Base-by-base conservation (phyloP, 2,113 vertebrate species). In the Nannospalax galili region DNA sequence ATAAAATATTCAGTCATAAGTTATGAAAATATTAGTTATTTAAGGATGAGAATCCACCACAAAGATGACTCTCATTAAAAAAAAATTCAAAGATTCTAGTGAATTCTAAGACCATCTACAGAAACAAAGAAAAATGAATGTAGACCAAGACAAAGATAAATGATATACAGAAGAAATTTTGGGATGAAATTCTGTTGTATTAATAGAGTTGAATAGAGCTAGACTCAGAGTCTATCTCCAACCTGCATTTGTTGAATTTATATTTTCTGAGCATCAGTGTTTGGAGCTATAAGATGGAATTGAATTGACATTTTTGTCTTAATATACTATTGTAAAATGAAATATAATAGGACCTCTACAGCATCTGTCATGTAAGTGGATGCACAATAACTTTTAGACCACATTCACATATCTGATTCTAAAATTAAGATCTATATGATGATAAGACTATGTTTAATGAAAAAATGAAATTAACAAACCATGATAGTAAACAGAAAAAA, bases 101-200 rank as follows among this genome's bases (percentile, higher is more conserved):
- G 37, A 9, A 52, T 84, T 92, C 19, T 37, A 84, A 75, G 35
- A 60, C 16, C 22, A 32, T 0, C 14, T 40, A 15, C 28, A 52
- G 26, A 90, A 92, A 87, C 32, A 90, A 52, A 93, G 15, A 73
- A 84, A 5, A 84, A 58, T 77, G 93, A 26, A 69, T 74, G 30
- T 19, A 89, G 28, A 86, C 89, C 9, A 79, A 90, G 37, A 32
- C 19, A 86, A 87, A 85, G 20, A 12, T 45, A 81, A 77, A 4
- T 45, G 93, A 86, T 91, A 37, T 64, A 86, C 15, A 88, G 4
- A 89, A 28, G 24, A 60, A 89, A 89, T 74, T 64, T 16, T 35
- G 70, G 4, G n/a, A 12, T 73, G 30, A 78, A 92, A 1, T 8
- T 94, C 60, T 91, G 26, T 24, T 67, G 3, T 67, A 69, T 19